Evolutionary conservation across 1,140 invertebrate species (phyloP), one percentile per base, ranked within the genome.

Genomic region (Trichonephila clavipes): DNA sequence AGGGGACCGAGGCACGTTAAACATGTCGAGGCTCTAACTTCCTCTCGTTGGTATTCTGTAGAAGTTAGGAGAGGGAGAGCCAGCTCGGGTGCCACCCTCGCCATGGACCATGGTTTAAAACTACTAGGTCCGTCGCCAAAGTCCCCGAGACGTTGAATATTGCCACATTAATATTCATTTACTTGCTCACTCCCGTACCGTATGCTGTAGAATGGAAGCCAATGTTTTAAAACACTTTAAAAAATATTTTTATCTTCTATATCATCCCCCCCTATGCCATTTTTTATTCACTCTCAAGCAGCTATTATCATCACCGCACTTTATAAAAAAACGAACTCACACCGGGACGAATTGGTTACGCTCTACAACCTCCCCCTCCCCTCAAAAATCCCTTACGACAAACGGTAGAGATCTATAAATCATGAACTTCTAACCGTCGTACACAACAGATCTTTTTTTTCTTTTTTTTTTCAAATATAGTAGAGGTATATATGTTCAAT

Each of bases 341-440:
- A 72, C 69, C 24, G 24, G 82, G 40, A 21, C 44, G 40, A 61
- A 87, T 87, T 87, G 28, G 59, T 64, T 87, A 64, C 7, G 7
- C 58, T 24, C 24, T 2, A 40, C 34, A 40, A 4, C 21, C 85
- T 18, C 7, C 59, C 58, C 85, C 16, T 14, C 16, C 16, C 3
- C n/a, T 62, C 85, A 18, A 86, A 86, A 87, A 21, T 34, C 85
- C 28, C 85, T 87, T 87, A 87, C 85, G 59, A 87, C 85, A 87
- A 87, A 64, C 85, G 85, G 85, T 87, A 87, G 85, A 64, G 62
- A 58, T 18, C 34, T 40, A 87, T 87, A 87, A 87, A 87, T 87
- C 85, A 87, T 62, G 34, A 21, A 87, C 64, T 87, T 59, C 62
- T 59, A 87, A 87, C 16, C 58, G 24, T 28, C 28, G n/a, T n/a